phyloP scores from a whole-genome alignment of 2,797 vertebrate species.

The Sebastes cheni region DNA sequence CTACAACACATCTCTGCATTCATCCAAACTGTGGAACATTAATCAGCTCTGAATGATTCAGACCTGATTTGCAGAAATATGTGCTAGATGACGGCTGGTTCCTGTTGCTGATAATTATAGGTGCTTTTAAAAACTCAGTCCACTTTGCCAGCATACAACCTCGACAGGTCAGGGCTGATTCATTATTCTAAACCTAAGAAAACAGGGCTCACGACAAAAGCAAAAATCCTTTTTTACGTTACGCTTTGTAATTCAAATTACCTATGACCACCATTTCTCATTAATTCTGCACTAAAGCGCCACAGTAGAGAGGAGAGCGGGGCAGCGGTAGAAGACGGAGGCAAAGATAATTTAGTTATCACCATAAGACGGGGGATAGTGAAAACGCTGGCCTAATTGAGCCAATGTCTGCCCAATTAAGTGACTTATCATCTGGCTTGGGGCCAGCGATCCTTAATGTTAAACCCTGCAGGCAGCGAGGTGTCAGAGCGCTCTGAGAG shows the following conservation, averaged over 20 bases:
- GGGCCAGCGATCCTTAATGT: conserved; percentile 14
- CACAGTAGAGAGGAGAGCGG: not conserved
- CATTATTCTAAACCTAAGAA: conserved; percentile 2
- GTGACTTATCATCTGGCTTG: conserved; percentile 33
- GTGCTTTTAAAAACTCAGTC: conserved; percentile 5
- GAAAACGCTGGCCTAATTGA: conserved; percentile 35
- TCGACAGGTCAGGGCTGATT: not conserved
- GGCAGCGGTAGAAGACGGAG: conserved; percentile 4
- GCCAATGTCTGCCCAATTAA: conserved; percentile 49
- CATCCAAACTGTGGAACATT: not conserved
- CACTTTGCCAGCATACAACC: conserved; percentile 9
- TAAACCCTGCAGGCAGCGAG: conserved; percentile 20
- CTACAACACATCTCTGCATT: not conserved
- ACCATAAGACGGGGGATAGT: not conserved
- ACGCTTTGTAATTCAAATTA: conserved; percentile 14
- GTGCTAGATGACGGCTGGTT: not conserved
- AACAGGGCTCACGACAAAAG: not conserved
- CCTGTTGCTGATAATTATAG: conserved; percentile 18
- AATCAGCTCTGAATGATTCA: not conserved
- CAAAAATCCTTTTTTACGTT: not conserved
- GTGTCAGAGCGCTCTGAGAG: conserved; percentile 7
- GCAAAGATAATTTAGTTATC: conserved; percentile 34
- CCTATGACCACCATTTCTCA: not conserved
- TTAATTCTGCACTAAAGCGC: conserved; percentile 28
- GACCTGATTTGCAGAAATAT: not conserved